Percentiles rank a stretch among this genome's conserved stretches.
phyloP scores from a whole-genome alignment of 2,113 vertebrate genomes.

The Pteruthius melanotis region DNA sequence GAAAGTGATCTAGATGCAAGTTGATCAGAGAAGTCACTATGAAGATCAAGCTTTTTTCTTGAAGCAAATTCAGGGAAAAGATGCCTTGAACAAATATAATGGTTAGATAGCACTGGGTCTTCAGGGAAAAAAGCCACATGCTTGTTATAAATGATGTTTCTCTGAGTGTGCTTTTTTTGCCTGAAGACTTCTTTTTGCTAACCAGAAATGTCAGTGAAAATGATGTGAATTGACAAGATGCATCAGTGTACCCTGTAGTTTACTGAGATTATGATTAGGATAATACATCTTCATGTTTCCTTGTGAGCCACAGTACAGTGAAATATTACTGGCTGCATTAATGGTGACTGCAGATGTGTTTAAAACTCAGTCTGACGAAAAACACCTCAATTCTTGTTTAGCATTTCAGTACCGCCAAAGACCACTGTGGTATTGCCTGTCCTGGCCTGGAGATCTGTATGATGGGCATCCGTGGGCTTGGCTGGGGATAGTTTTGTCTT shows the following conservation, averaged over 20 bases:
- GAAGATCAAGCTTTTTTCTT: conserved; percentile 6
- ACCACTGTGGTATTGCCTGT: not conserved
- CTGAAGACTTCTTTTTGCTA: conserved; percentile 26
- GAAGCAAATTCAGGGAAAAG: not conserved
- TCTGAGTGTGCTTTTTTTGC: conserved; percentile 22
- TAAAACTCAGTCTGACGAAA: not conserved
- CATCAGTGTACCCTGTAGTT: not conserved
- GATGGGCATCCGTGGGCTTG: not conserved
- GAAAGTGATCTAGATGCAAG: not conserved
- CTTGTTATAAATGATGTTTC: conserved; percentile 22
- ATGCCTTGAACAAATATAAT: not conserved
- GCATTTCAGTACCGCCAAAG: not conserved
- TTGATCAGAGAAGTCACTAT: not conserved
- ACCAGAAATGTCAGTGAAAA: conserved; percentile 39
- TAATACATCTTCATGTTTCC: not conserved
- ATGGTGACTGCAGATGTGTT: not conserved
- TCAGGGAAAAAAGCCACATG: not conserved
- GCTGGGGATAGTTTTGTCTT: not conserved
- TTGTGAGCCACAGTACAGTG: not conserved
- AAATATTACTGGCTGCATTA: not conserved
- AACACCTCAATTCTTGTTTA: not conserved
- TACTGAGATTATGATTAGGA: not conserved
- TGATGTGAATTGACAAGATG: conserved; percentile 54
- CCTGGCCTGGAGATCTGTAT: not conserved
- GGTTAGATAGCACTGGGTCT: not conserved